phyloP scores from a whole-genome alignment of 2,797 vertebrate genomes.

The Cheracebus regulus region DNA sequence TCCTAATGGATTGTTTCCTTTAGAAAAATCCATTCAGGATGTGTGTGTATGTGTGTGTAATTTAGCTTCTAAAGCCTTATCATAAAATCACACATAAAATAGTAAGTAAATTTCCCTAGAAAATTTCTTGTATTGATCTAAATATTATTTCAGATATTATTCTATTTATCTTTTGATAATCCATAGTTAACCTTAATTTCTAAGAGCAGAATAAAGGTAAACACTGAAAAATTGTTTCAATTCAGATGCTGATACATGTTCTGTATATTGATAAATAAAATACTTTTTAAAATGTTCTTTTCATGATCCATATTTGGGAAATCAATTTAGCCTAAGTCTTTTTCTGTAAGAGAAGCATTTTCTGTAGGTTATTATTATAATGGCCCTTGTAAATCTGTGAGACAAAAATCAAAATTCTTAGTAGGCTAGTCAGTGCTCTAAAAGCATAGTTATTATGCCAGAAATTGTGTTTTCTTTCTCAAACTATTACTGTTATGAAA shows the following conservation, averaged over 20 bases:
- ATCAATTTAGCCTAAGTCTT: not conserved
- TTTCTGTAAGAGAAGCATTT: not conserved
- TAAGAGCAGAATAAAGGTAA: not conserved
- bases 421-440: slow-evolving; percentile 5
- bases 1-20: not conserved
- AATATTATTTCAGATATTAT: not conserved
- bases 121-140: not conserved
- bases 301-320: not conserved
- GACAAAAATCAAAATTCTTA: not conserved
- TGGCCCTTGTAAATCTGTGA: slow-evolving; percentile 5
- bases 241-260: not conserved
- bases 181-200: not conserved
- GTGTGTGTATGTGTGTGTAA: not conserved
- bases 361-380: not conserved
- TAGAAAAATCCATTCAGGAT: not conserved
- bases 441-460: not conserved
- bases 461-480: slow-evolving; percentile 15
- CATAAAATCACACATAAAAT: not conserved
- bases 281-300: not conserved
- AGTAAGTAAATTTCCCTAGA: not conserved
- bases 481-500: slow-evolving; percentile 3
- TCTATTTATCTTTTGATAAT: not conserved
- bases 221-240: not conserved
- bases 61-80: not conserved
- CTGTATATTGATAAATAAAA: not conserved